These are phyloP conservation scores for Trisateles emortualis DNA, from an alignment of 2,888 invertebrate species.

Conservation along the genomic window DNA sequence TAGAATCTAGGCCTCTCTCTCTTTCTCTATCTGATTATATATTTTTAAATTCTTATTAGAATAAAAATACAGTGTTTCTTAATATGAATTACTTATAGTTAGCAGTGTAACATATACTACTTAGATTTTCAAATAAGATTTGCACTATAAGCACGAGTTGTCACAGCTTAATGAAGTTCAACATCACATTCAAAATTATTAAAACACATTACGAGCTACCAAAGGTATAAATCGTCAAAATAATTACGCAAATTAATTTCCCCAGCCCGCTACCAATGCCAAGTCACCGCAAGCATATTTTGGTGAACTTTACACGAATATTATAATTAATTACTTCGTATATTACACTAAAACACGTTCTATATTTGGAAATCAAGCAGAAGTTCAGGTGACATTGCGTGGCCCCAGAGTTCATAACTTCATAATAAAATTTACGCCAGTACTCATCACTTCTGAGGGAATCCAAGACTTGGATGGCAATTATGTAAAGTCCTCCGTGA, in stretches of 20 bases:
- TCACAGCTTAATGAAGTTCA: conserved; percentile 9
- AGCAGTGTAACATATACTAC: no score
- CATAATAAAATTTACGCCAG: conserved; percentile 58
- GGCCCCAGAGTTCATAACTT: conserved; percentile 47
- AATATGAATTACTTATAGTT: no score
- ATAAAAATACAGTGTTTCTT: no score
- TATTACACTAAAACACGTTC: conserved; percentile 42
- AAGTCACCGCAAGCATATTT: conserved; percentile 36
- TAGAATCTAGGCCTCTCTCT: no score
- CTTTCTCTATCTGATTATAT: no score
- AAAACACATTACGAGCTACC: conserved; percentile 12
- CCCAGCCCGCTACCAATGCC: conserved; percentile 20
- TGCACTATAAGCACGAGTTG: not conserved
- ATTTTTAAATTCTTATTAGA: no score
- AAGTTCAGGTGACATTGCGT: conserved; percentile 36
- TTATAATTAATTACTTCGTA: conserved; percentile 47
- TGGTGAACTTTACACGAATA: conserved; percentile 42
- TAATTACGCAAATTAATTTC: conserved; percentile 44
- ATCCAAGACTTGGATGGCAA: conserved; percentile 57
- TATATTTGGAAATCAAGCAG: conserved; percentile 34
- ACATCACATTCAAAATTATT: conserved; percentile 14
- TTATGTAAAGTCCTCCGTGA: conserved; percentile 75
- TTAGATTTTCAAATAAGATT: no score
- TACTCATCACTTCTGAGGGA: conserved; percentile 51
- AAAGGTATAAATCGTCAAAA: conserved; percentile 41